These are phyloP conservation scores for Acromyrmex heyeri DNA, from an alignment of 1,140 invertebrate genomes.

Conservation along the genomic window DNA sequence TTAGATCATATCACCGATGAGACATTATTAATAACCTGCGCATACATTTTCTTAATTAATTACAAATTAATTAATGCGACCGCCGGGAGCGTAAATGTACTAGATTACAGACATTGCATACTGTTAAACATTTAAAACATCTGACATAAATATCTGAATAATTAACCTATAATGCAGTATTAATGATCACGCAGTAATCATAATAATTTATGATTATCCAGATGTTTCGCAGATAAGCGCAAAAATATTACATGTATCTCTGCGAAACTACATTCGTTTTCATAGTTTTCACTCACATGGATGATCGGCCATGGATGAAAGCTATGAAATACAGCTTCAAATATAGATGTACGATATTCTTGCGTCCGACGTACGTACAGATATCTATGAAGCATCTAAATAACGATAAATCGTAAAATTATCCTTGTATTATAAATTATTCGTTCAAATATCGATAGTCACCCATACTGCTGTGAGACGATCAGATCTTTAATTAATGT, in stretches of 20 bases:
- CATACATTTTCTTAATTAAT: constrained; percentile 30
- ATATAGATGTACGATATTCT: background rate
- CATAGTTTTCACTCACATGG: constrained; percentile 8
- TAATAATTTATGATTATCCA: constrained; percentile 22
- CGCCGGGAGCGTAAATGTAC: background rate
- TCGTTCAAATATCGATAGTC: constrained; percentile 1
- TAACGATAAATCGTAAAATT: constrained; percentile 3
- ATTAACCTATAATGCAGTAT: constrained; percentile 11
- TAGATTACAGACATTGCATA: background rate
- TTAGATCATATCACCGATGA: background rate
- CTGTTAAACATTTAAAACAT: background rate
- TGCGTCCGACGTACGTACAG: background rate
- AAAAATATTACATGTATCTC: constrained; percentile 7
- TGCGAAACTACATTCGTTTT: background rate
- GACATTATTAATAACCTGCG: background rate
- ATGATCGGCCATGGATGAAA: constrained; percentile 16
- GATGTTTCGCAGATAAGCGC: constrained; percentile 9
- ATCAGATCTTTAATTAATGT: background rate
- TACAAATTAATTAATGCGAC: constrained; percentile 3
- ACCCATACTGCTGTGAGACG: background rate
- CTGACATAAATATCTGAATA: constrained; percentile 33
- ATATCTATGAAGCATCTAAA: background rate
- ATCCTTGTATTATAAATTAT: background rate
- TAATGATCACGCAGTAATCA: constrained; percentile 5
- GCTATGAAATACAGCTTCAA: background rate